A percentile compares a stretch with the other conserved stretches of the same genome.
phyloP scores from a whole-genome alignment of 2,888 invertebrate genomes.

The Norana najaformis region DNA sequence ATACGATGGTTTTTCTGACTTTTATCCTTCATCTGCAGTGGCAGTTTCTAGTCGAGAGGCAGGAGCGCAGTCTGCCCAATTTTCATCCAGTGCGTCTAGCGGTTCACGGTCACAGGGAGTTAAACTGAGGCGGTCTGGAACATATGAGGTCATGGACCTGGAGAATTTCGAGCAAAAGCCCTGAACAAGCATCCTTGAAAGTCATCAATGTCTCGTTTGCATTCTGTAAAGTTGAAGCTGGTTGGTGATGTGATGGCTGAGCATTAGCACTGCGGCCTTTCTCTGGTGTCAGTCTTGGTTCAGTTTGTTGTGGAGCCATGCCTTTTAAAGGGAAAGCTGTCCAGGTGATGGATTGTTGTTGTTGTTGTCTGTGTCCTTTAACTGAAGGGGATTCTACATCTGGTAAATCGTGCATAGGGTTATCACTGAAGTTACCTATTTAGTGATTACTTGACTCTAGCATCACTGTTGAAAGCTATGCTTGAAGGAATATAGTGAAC shows the following conservation, averaged over 20 bases:
- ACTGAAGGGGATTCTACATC: background rate
- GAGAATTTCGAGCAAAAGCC: conserved; percentile 22
- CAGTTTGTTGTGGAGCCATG: background rate
- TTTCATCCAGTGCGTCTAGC: background rate
- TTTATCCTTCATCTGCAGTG: background rate
- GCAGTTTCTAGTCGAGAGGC: background rate
- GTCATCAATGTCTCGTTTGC: background rate
- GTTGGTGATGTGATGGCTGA: background rate
- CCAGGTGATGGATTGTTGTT: background rate
- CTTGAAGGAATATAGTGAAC: background rate
- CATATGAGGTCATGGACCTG: conserved; percentile 39
- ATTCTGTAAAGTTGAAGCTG: background rate
- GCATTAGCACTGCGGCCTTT: background rate
- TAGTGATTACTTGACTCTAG: background rate
- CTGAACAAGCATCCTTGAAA: background rate
- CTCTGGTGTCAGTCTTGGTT: background rate
- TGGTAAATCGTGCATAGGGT: background rate
- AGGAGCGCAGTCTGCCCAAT: background rate
- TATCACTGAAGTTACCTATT: background rate
- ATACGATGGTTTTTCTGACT: conserved; percentile 7
- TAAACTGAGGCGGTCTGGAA: conserved; percentile 40
- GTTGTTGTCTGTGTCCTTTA: background rate
- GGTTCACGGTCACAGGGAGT: conserved; percentile 15
- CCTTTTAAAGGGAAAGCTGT: background rate
- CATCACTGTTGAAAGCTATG: background rate